Conservation (phyloP, 1,140 invertebrate species). For the Trissolcus basalis region DNA sequence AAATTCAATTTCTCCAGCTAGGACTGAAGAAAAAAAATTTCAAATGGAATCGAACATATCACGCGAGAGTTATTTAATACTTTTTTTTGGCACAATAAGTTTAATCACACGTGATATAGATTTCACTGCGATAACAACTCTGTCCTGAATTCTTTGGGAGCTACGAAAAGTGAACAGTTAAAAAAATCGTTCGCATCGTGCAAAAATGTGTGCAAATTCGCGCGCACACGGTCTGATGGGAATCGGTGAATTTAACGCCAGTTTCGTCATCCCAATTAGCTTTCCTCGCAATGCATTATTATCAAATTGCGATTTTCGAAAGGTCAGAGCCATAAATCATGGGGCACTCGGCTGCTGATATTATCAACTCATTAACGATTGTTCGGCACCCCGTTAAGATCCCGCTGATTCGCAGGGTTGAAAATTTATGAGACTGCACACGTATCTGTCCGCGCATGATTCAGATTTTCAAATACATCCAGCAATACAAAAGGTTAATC, state of each 20-base stretch:
- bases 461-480: too few species aligned
- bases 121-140: constrained; percentile 34
- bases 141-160: constrained; percentile 37
- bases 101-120: constrained; percentile 50
- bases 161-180: constrained; percentile 23
- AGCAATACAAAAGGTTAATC: too few species aligned
- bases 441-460: too few species aligned
- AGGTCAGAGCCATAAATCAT: constrained; percentile 48
- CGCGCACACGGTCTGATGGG: constrained; percentile 14
- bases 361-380: constrained; percentile 17
- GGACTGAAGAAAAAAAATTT: too few species aligned
- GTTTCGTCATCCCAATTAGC: constrained; percentile 33
- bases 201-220: too few species aligned
- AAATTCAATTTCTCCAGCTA: too few species aligned
- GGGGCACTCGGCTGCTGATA: constrained; percentile 3
- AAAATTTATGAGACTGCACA: constrained; percentile 16
- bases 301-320: constrained; percentile 48
- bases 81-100: constrained; percentile 47
- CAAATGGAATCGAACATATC: too few species aligned
- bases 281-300: constrained; percentile 24
- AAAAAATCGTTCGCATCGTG: too few species aligned
- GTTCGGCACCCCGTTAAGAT: background rate
- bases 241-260: constrained; percentile 16
- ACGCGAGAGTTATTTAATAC: too few species aligned
- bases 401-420: constrained; percentile 11